phyloP scores from a whole-genome alignment of 1,140 invertebrate species.

The Aradophagus sp. region DNA sequence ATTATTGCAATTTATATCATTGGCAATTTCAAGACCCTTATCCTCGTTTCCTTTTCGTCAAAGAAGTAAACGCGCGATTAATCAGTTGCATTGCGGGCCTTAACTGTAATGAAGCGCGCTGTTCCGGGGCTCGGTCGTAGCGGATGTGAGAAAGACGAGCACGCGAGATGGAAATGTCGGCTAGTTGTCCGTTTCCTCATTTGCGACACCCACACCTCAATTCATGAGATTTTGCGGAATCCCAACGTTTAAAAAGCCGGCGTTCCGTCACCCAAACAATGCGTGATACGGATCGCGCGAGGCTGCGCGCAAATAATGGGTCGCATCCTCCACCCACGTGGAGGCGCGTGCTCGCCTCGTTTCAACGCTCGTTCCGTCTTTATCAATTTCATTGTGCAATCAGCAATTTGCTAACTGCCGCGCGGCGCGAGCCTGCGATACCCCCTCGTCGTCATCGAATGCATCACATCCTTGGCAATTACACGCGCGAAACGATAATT shows the following conservation, averaged over 20 bases:
- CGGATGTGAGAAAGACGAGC: slow-evolving; percentile 56
- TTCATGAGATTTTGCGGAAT: slow-evolving; percentile 72
- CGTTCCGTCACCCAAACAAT: slow-evolving; percentile 59
- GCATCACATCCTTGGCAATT: slow-evolving; percentile 15
- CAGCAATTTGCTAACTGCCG: slow-evolving; percentile 25
- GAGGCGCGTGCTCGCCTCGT: slow-evolving; percentile 27
- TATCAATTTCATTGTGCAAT: slow-evolving; percentile 44
- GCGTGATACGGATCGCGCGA: slow-evolving; percentile 40
- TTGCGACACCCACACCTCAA: slow-evolving; percentile 71
- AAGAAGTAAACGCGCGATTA: no score
- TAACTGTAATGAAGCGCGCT: no score
- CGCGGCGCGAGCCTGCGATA: slow-evolving; percentile 2
- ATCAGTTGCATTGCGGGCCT: no score
- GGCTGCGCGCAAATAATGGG: slow-evolving; percentile 59
- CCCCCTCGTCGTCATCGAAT: slow-evolving; percentile 2
- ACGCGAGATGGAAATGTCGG: slow-evolving; percentile 52
- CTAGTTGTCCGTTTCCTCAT: slow-evolving; percentile 72
- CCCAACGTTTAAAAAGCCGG: slow-evolving; percentile 55
- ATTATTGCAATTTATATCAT: no score
- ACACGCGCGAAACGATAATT: slow-evolving; percentile 18
- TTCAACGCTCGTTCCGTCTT: slow-evolving; percentile 20
- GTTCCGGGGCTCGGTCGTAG: slow-evolving; percentile 54
- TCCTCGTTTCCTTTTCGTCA: no score
- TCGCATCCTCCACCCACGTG: slow-evolving; percentile 67
- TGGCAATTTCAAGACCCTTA: no score